Base-by-base conservation (phyloP, 2,797 vertebrate species). In the Takifugu rubripes region DNA sequence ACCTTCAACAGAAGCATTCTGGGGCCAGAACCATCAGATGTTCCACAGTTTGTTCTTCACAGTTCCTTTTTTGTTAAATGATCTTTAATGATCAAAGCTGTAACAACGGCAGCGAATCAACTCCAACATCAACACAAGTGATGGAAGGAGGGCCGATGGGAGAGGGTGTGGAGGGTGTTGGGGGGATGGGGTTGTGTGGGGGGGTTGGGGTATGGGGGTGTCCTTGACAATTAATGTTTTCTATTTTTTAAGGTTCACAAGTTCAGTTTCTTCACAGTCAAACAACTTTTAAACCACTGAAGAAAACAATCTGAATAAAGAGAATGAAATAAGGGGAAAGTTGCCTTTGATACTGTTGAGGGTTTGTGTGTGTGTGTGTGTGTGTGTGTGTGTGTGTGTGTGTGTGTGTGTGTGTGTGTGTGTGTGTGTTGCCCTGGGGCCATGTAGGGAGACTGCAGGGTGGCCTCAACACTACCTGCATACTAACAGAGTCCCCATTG, bases 401-500 rank as follows among this genome's bases (percentile, higher is more conserved):
- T 58, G 55, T 60, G 68, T 68, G 58, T 66, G 36, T 54, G 62
- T 72, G 51, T 57, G 49, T 81, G 78, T 80, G 45, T 25, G 45
- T 47, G 45, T 47, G 45, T 47, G 83, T 78, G 72, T 57, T 77
- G 79, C 79, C 83, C 81, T 80, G 83, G 72, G 83, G 84, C 81
- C 78, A 72, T 75, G 72, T 60, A 67, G 75, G 78, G 77, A 87
- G 81, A 68, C 45, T 86, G 81, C 82, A 83, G 83, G 83, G 86
- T 88, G 86, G 84, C 83, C 86, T 79, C 81, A 82, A 88, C 84
- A 79, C 82, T 87, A 88, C 84, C 84, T 88, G 86, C 86, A 88
- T 88, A 86, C 86, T 88, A 88, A 88, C 83, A 88, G 75, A 86
- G 76, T 81, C 75, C 70, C 72, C 70, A 88, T 88, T 88, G 83